Conservation (phyloP, 2,888 invertebrate species). For the Troilus luridus region DNA sequence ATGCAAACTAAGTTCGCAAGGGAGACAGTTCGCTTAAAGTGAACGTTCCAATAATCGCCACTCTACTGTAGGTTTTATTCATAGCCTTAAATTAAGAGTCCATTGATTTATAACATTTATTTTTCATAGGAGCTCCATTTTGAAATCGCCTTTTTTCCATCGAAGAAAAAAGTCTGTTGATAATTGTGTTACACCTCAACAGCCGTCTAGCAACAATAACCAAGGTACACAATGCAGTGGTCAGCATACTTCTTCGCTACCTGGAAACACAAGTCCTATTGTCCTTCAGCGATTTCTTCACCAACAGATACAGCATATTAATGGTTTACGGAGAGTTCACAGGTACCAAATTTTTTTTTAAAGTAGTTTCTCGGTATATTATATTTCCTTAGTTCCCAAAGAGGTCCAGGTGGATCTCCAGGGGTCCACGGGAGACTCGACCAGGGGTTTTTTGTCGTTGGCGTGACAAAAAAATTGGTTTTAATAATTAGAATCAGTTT, state of each 20-base stretch:
- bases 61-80: too few species aligned
- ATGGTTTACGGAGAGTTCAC: conserved; percentile 67
- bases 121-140: conserved; percentile 61
- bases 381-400: too few species aligned
- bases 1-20: too few species aligned
- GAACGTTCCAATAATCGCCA: too few species aligned
- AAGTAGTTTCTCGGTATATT: too few species aligned
- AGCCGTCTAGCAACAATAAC: background rate
- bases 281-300: conserved; percentile 84
- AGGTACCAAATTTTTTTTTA: conserved; percentile 56
- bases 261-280: conserved; percentile 84
- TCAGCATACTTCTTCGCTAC: conserved; percentile 65
- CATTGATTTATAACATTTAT: background rate
- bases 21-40: too few species aligned
- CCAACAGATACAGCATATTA: conserved; percentile 80
- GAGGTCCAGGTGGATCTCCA: too few species aligned
- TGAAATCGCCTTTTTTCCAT: conserved; percentile 63
- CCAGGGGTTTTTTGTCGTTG: too few species aligned
- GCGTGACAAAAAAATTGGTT: too few species aligned
- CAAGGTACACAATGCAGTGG: conserved; percentile 34
- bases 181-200: background rate
- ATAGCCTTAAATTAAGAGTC: too few species aligned
- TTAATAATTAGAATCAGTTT: too few species aligned
- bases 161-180: conserved; percentile 62
- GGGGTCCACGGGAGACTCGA: too few species aligned